A percentile compares a stretch with the other conserved stretches of the same genome.
Evolutionary conservation across 2,797 vertebrate genomes (phyloP).

Genomic region (Halcyon leucocephala): DNA sequence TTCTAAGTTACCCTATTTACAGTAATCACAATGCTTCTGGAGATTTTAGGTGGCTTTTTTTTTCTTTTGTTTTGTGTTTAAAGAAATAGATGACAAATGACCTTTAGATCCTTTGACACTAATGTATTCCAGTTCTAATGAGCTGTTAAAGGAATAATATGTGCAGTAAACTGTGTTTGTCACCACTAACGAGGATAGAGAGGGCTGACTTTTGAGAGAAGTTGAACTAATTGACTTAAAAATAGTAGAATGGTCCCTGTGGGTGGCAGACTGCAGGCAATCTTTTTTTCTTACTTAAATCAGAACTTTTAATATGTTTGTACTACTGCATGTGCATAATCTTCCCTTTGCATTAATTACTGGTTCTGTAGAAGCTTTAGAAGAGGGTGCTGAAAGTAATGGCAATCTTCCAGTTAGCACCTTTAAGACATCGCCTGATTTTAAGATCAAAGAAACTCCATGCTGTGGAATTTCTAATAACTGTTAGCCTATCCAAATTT

Average conservation of each 20-base stretch:
- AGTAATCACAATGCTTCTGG: conserved; percentile 6
- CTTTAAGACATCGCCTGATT: background rate
- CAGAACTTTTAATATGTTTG: conserved; percentile 34
- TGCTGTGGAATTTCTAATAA: background rate
- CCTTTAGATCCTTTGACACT: conserved; percentile 36
- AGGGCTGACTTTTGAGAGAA: conserved; percentile 31
- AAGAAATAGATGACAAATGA: conserved; percentile 43
- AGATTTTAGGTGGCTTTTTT: conserved; percentile 9
- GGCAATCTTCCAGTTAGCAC: conserved; percentile 9
- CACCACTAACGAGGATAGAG: conserved; percentile 50
- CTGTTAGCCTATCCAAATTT: background rate
- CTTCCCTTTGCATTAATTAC: conserved; percentile 4
- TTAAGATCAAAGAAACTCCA: conserved; percentile 15
- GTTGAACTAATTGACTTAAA: conserved; percentile 70
- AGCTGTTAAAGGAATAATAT: conserved; percentile 66
- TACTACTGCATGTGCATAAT: conserved; percentile 16
- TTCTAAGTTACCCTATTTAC: background rate
- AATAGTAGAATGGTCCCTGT: conserved; percentile 56
- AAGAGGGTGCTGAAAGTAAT: background rate
- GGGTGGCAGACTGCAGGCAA: conserved; percentile 35
- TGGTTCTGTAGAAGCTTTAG: background rate
- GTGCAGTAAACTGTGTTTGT: conserved; percentile 63
- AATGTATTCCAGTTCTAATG: conserved; percentile 60
- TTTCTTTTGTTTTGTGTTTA: conserved; percentile 16
- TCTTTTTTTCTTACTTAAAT: conserved; percentile 27